Evolutionary conservation across 2,113 vertebrate genomes (phyloP).

Genomic region (Varanus komodoensis): DNA sequence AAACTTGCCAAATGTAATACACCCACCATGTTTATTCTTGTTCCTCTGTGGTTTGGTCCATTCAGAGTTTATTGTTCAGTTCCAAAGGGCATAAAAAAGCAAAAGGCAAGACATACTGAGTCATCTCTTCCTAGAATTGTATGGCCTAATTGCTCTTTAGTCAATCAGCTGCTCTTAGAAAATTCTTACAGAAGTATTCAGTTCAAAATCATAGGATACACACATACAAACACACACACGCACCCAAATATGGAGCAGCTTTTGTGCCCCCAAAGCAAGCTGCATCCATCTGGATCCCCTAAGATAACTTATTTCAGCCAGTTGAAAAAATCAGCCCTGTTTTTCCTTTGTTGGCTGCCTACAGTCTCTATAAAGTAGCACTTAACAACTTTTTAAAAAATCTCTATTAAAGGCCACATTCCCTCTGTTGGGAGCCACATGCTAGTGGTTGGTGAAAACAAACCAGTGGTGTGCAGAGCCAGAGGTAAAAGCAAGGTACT

Average conservation of each 20-base stretch:
- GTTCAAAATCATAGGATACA: constrained; percentile 41
- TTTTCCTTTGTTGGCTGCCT: too few relatives aligned
- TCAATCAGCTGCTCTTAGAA: constrained; percentile 63
- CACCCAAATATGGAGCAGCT: background rate
- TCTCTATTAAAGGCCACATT: too few relatives aligned
- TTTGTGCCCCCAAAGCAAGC: background rate
- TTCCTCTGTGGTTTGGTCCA: constrained; percentile 64
- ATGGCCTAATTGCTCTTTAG: constrained; percentile 50
- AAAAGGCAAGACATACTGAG: constrained; percentile 64
- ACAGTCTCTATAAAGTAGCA: too few relatives aligned
- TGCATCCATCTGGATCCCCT: background rate
- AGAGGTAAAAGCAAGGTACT: too few relatives aligned
- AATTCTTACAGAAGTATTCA: constrained; percentile 61
- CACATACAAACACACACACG: background rate
- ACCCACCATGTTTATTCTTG: constrained; percentile 55
- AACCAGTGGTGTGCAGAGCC: too few relatives aligned
- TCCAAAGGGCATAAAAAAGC: constrained; percentile 51
- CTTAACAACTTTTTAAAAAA: too few relatives aligned
- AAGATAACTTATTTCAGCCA: background rate
- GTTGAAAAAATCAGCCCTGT: background rate
- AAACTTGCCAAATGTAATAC: constrained; percentile 48
- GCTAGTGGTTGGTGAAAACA: too few relatives aligned
- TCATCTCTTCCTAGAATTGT: constrained; percentile 55
- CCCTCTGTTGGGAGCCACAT: too few relatives aligned
- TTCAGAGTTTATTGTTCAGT: constrained; percentile 61